Percentiles rank a stretch among this genome's conserved stretches.
These are phyloP conservation scores for Panthera leo DNA, from an alignment of 2,113 vertebrate genomes.

Conservation along the genomic window DNA sequence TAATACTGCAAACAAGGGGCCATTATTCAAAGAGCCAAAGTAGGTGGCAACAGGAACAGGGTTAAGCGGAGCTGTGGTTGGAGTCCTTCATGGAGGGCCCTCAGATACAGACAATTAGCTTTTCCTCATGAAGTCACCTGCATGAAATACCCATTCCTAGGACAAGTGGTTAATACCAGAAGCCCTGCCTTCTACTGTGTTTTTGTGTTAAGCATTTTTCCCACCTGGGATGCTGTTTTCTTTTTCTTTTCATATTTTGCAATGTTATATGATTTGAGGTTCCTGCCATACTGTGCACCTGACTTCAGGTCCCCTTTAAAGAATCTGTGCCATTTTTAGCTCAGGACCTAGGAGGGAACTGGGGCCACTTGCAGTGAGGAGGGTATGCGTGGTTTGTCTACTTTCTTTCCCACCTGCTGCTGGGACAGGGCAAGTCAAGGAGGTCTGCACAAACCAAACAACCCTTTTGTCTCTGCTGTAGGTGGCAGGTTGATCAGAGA, in stretches of 20 bases:
- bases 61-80: too few relatives aligned
- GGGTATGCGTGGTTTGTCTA: not conserved
- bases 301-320: not conserved
- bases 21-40: not conserved
- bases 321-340: not conserved
- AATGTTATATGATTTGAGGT: not conserved
- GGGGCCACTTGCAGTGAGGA: not conserved
- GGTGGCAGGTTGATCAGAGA: not conserved
- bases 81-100: not conserved
- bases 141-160: too few relatives aligned
- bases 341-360: not conserved
- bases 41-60: not conserved
- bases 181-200: not conserved
- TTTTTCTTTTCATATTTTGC: not conserved
- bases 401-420: not conserved
- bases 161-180: not conserved
- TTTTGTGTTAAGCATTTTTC: not conserved
- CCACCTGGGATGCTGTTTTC: not conserved
- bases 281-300: not conserved
- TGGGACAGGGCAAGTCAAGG: not conserved
- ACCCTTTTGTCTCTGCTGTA: not conserved
- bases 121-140: not conserved
- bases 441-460: not conserved
- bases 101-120: not conserved
- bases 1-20: not conserved